These are phyloP conservation scores for Nymphicus hollandicus DNA, from an alignment of 2,113 vertebrate genomes.

Conservation along the genomic window DNA sequence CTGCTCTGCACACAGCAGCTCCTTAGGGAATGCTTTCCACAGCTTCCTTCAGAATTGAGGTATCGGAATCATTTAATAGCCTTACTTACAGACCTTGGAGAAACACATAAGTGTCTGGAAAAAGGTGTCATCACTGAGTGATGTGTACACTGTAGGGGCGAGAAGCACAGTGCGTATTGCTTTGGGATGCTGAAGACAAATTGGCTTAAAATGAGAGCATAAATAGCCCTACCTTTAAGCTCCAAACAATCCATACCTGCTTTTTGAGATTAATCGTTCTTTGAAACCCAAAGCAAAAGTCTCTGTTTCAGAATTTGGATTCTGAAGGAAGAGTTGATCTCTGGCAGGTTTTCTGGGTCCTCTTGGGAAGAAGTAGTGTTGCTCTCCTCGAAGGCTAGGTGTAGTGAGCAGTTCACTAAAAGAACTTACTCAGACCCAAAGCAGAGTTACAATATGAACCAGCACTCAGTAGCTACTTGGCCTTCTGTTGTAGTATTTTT, in stretches of 20 bases:
- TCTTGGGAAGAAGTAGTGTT: not conserved
- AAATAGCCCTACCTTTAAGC: not conserved
- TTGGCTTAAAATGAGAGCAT: no score
- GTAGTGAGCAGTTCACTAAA: accelerated
- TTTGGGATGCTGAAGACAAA: not conserved
- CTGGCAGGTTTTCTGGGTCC: not conserved
- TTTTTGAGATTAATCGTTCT: not conserved
- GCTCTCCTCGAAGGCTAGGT: accelerated
- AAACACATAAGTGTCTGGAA: accelerated
- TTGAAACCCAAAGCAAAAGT: not conserved
- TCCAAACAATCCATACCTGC: not conserved
- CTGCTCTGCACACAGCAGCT: not conserved
- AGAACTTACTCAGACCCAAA: not conserved
- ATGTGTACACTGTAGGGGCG: accelerated
- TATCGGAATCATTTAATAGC: accelerated
- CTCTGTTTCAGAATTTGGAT: not conserved
- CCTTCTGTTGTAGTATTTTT: not conserved
- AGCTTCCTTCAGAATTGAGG: not conserved
- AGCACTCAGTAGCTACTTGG: not conserved
- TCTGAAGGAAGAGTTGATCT: not conserved
- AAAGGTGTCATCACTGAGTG: not conserved
- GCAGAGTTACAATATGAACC: not conserved
- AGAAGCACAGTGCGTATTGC: accelerated
- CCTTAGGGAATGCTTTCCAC: not conserved
- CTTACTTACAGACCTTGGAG: not conserved